Evolutionary conservation across 2,113 vertebrate species (phyloP), one percentile per base, ranked within the genome.

Genomic region (Proteles cristata): DNA sequence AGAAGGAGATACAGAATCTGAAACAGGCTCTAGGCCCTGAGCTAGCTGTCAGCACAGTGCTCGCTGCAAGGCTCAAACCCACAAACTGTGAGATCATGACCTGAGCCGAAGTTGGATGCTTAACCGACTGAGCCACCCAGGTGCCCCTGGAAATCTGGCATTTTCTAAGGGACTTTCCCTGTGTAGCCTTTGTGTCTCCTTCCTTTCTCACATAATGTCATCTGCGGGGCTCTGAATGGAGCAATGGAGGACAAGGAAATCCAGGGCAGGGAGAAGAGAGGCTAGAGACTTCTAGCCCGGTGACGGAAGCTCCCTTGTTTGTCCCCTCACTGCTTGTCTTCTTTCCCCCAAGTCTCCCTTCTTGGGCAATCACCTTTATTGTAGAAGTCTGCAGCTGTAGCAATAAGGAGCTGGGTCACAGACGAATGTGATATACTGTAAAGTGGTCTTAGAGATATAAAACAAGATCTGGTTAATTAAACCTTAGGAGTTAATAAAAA

Each of bases 151-250:
- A 83, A 55, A 50, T 4, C 25, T 6, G 8, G 7, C 0, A 11
- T 21, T 79, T 88, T 45, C 14, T 11, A 7, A 55, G 39, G 48
- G 33, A 33, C 48, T 90, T 93, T 90, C 43, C 33, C 17, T 11
- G 0, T 0, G 14, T 45, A 19, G 45, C 35, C 31, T 66, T 39
- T 15, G 0, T 3, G 1, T 81, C 25, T 61, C 16, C 28, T 90
- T 55, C 28, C 17, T 88, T 88, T 88, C 68, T 77, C 21, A 7
- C 7, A 33, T 82, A 3, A 33, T 50, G 16, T 63, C 31, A 3
- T 17, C 74, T 26, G 14, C 0, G 4, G 48, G 25, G 12, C 45
- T 69, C 68, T 65, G 69, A 73, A 23, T 0, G 1, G 35, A 16
- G 23, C 4, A 2, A 6, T 7, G 58, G 14, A 16, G 9, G 2